Evolutionary conservation across 2,113 vertebrate genomes (phyloP).

Genomic region (Actinemys pallida): DNA sequence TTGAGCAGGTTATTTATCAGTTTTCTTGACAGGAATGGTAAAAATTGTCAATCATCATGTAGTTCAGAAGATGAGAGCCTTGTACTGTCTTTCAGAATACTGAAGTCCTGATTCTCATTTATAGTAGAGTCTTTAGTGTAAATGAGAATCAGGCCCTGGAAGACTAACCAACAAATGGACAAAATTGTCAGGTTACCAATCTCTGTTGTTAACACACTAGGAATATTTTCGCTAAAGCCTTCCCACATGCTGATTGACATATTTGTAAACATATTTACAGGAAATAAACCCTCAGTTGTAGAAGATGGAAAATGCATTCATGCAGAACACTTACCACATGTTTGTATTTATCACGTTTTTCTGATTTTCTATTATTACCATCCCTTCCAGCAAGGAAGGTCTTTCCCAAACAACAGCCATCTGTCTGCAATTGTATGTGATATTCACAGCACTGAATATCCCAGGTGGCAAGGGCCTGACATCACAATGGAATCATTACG

Average conservation of each 20-base stretch:
- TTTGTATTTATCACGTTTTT: neutral
- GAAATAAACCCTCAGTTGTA: rapidly evolving
- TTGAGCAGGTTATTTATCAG: rapidly evolving
- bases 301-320: neutral
- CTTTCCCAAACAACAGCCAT: neutral
- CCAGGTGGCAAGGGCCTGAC: neutral
- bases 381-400: neutral
- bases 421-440: neutral
- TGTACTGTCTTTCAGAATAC: rapidly evolving
- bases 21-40: neutral
- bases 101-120: rapidly evolving
- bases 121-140: too few species aligned
- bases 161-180: neutral
- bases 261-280: rapidly evolving
- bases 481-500: neutral
- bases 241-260: neutral
- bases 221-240: neutral
- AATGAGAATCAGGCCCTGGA: neutral
- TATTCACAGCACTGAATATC: neutral
- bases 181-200: neutral
- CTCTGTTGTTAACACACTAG: neutral
- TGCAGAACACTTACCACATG: neutral
- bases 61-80: neutral
- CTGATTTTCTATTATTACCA: neutral
- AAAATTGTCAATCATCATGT: neutral